A percentile compares a stretch with the other conserved stretches of the same genome.
These are phyloP conservation scores for Chlorodrepanis virens DNA, from an alignment of 2,113 vertebrate species.

Conservation along the genomic window DNA sequence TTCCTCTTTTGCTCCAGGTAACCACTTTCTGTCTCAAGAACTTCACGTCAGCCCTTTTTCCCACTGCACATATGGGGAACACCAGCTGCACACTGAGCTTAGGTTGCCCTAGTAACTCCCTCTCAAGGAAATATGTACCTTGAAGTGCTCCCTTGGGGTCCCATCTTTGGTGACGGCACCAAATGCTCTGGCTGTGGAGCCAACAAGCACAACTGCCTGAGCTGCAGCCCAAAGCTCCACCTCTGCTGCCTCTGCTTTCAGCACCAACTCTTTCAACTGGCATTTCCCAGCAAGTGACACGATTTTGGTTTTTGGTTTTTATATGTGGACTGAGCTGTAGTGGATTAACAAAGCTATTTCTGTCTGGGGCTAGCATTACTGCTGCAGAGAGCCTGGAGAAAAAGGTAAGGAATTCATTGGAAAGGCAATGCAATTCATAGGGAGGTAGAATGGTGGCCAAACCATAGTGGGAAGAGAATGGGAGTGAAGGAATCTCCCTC, in stretches of 20 bases:
- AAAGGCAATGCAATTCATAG: not conserved
- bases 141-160: not conserved
- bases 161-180: not conserved
- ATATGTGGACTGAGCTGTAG: not conserved
- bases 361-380: not conserved
- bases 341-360: not conserved
- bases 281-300: not conserved
- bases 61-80: fast-evolving
- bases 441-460: not conserved
- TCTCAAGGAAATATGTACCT: not conserved
- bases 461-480: not conserved
- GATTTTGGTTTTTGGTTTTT: not conserved
- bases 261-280: not conserved
- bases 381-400: not conserved
- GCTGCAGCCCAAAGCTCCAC: not conserved
- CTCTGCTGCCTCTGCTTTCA: not conserved
- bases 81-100: not conserved
- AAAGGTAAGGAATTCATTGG: not conserved
- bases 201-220: fast-evolving
- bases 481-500: not conserved
- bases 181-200: not conserved
- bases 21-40: not conserved
- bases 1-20: not conserved
- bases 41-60: not conserved
- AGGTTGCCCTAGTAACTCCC: not conserved